Percentiles rank a stretch among this genome's conserved stretches.
Evolutionary conservation across 2,113 vertebrate species (phyloP).

Genomic region (Brachyistius frenatus): DNA sequence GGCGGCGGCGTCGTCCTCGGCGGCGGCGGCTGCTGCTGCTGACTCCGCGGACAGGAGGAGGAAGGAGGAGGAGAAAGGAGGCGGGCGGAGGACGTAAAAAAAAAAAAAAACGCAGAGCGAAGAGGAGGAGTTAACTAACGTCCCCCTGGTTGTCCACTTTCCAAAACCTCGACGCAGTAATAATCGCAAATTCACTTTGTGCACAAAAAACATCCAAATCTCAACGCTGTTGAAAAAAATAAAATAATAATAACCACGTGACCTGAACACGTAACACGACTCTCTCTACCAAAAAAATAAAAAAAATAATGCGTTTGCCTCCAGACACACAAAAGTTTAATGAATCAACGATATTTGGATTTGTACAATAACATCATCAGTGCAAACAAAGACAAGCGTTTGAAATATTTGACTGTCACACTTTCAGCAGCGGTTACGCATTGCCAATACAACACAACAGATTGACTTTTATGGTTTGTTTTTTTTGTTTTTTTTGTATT

Average conservation of each 20-base stretch:
- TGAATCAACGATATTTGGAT: slow-evolving; percentile 70
- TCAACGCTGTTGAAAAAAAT: no score
- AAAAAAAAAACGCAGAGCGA: slow-evolving; percentile 57
- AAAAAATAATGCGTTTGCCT: slow-evolving; percentile 8
- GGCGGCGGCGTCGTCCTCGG: slow-evolving; percentile 9
- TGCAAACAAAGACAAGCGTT: slow-evolving; percentile 75
- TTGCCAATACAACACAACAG: slow-evolving; percentile 61
- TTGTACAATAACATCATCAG: slow-evolving; percentile 72
- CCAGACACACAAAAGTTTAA: slow-evolving; percentile 70
- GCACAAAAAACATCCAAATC: no score
- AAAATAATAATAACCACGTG: no score
- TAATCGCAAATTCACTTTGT: slow-evolving; percentile 18
- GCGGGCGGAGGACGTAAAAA: slow-evolving; percentile 55
- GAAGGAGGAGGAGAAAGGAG: slow-evolving; percentile 35
- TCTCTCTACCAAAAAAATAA: no score
- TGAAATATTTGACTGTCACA: slow-evolving; percentile 60
- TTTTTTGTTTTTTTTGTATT: no score
- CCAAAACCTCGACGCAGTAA: slow-evolving; percentile 40
- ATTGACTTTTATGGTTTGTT: slow-evolving; percentile 30
- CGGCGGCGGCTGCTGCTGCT: slow-evolving; percentile 69
- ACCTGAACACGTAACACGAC: no score
- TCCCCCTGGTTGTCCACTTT: slow-evolving; percentile 59
- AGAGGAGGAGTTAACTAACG: slow-evolving; percentile 64
- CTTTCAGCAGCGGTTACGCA: slow-evolving; percentile 56
- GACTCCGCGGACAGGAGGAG: slow-evolving; percentile 31